Conservation (phyloP, 2,888 invertebrate genomes). For the Dysmachus trigonus region DNA sequence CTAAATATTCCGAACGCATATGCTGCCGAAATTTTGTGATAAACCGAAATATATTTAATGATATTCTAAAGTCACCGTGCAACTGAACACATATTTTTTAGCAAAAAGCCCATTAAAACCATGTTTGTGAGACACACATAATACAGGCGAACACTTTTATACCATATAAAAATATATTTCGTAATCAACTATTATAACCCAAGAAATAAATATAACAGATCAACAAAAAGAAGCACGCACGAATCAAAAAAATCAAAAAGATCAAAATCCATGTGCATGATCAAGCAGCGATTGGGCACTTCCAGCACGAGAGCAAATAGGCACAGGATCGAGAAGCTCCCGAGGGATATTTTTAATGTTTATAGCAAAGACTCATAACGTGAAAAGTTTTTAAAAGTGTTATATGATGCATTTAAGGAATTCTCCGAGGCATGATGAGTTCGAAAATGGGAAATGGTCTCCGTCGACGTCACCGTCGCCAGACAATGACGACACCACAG, state of each 20-base stretch:
- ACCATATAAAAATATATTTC: not conserved
- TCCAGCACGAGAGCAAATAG: not conserved
- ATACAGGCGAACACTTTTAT: not conserved
- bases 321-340: not conserved
- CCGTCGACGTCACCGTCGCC: not conserved
- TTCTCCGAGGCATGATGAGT: constrained; percentile 27
- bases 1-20: not conserved
- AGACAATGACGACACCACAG: constrained; percentile 1
- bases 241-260: not conserved
- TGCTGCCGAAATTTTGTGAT: not conserved
- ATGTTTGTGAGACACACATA: not conserved
- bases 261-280: constrained; percentile 26
- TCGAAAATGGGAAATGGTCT: constrained; percentile 36
- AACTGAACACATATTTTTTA: not conserved
- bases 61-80: not conserved
- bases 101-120: not conserved
- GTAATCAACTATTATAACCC: not conserved
- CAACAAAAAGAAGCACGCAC: not conserved
- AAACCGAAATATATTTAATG: not conserved
- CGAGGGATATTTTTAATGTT: constrained; percentile 6
- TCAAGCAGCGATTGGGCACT: not conserved
- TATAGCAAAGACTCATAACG: constrained; percentile 13
- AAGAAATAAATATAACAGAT: not conserved
- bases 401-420: constrained; percentile 46
- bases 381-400: not conserved